Percentiles rank a stretch among this genome's conserved stretches.
phyloP scores from a whole-genome alignment of 2,113 vertebrate genomes.

The Porphyrio hochstetteri region DNA sequence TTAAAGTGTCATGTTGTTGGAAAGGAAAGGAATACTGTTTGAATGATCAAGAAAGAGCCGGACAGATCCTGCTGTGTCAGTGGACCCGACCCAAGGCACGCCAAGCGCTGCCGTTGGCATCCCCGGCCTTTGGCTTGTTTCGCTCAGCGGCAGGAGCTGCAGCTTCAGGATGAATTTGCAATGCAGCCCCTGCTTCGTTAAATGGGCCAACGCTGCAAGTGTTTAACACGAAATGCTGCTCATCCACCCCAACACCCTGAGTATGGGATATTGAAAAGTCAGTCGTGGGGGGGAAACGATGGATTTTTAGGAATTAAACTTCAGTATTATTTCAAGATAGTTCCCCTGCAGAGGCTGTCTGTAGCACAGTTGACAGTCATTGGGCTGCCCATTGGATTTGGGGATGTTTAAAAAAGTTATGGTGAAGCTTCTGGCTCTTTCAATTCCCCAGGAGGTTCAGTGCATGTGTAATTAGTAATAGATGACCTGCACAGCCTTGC shows the following conservation, averaged over 20 bases:
- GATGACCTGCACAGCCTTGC: background rate
- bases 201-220: fast-evolving
- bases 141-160: background rate
- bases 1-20: background rate
- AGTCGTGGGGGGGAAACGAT: fast-evolving
- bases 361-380: background rate
- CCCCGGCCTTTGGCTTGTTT: background rate
- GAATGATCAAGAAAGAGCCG: background rate
- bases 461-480: background rate
- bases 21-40: background rate
- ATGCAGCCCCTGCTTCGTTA: background rate
- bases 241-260: fast-evolving
- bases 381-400: background rate
- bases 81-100: background rate
- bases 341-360: background rate
- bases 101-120: background rate
- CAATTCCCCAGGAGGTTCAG: background rate
- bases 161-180: background rate
- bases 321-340: background rate
- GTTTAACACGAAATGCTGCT: background rate
- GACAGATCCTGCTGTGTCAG: background rate
- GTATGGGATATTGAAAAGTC: fast-evolving
- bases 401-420: background rate
- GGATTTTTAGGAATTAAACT: background rate
- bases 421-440: background rate